Conservation (phyloP, 2,797 vertebrate genomes). For the Leucoraja ocellata region DNA sequence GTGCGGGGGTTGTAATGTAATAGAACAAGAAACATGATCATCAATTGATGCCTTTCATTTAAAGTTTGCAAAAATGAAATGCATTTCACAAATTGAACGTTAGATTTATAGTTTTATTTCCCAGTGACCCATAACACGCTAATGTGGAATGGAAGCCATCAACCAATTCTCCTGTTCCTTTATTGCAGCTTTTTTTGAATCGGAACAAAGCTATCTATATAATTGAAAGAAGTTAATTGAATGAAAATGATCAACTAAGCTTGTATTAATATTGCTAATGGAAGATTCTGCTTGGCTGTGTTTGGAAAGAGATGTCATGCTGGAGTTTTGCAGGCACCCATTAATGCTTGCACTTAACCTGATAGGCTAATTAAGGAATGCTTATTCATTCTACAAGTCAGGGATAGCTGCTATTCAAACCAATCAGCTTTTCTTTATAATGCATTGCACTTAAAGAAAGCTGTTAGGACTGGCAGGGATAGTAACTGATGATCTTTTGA, state of each 20-base stretch:
- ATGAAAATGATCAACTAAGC: slow-evolving; percentile 99
- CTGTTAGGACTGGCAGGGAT: slow-evolving; percentile 55
- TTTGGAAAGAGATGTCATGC: slow-evolving; percentile 95
- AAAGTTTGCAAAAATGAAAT: slow-evolving; percentile 82
- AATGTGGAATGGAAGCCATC: slow-evolving; percentile 93
- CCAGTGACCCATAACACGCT: slow-evolving; percentile 84
- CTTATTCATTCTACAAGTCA: slow-evolving; percentile 91
- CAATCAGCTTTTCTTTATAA: slow-evolving; percentile 76
- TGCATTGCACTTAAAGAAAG: slow-evolving; percentile 81
- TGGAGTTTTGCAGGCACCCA: slow-evolving; percentile 96
- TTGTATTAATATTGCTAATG: slow-evolving; percentile 99
- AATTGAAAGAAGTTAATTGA: slow-evolving; percentile 99
- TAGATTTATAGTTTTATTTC: slow-evolving; percentile 93
- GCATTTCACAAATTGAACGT: slow-evolving; percentile 97
- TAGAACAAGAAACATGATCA: slow-evolving; percentile 46
- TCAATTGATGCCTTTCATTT: slow-evolving; percentile 91
- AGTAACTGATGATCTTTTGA: slow-evolving; percentile 65
- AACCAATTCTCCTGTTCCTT: slow-evolving; percentile 87
- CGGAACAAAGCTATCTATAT: slow-evolving; percentile 89
- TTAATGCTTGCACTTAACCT: slow-evolving; percentile 99
- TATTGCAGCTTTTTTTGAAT: slow-evolving; percentile 93
- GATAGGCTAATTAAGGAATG: slow-evolving; percentile 98
- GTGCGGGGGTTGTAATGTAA: background rate
- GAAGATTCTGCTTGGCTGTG: slow-evolving; percentile 98
- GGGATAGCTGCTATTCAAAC: slow-evolving; percentile 67